Conservation (phyloP, 2,888 invertebrate species). For the Agrotis exclamationis region DNA sequence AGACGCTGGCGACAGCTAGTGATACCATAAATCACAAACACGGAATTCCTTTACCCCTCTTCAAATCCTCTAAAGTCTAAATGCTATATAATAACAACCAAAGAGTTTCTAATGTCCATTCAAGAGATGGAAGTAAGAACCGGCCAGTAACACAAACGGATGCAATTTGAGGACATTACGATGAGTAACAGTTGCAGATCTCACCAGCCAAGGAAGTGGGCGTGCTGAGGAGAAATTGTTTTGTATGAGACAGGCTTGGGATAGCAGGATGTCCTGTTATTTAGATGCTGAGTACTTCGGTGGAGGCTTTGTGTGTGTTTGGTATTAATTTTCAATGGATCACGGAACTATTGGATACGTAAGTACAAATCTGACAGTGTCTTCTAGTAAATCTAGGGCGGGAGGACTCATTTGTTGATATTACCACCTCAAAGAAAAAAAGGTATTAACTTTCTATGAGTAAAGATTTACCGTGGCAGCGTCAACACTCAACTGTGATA, state of each 20-base stretch:
- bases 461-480: no score
- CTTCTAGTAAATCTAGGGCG: no score
- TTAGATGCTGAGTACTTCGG: constrained; percentile 8
- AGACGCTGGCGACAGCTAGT: no score
- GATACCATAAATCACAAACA: neutral
- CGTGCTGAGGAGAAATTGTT: constrained; percentile 51
- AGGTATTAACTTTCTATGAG: neutral
- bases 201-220: constrained; percentile 56
- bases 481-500: no score
- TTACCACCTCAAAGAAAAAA: no score
- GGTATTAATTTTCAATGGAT: no score
- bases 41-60: neutral
- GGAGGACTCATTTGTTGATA: no score
- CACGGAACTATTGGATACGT: no score
- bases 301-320: constrained; percentile 18
- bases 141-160: constrained; percentile 39
- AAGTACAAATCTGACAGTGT: no score
- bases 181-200: constrained; percentile 34
- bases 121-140: constrained; percentile 44
- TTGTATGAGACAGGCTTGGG: constrained; percentile 41
- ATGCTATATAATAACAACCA: constrained; percentile 42
- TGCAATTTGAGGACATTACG: constrained; percentile 51
- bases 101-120: constrained; percentile 52
- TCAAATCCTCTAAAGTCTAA: constrained; percentile 19
- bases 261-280: constrained; percentile 58